phyloP scores from a whole-genome alignment of 2,113 vertebrate species.

The Actenoides lindsayi region DNA sequence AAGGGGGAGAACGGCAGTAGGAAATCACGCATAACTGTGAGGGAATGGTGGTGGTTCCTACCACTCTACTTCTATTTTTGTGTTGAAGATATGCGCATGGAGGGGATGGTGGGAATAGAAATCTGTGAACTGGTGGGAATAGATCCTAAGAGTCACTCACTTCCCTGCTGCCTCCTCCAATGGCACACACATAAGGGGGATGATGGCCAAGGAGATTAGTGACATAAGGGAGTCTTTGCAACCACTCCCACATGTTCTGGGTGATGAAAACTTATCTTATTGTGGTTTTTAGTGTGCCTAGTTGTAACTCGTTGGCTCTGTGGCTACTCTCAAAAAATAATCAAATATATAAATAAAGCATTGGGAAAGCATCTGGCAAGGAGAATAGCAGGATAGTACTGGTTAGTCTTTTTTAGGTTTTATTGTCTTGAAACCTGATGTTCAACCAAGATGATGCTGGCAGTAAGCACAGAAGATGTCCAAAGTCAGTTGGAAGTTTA shows the following conservation, averaged over 20 bases:
- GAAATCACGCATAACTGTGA: neutral
- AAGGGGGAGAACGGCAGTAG: neutral
- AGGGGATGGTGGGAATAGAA: neutral
- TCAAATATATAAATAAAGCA: rapidly evolving
- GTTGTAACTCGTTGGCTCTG: neutral
- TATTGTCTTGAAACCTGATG: neutral
- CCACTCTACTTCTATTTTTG: neutral
- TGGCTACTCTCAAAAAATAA: neutral
- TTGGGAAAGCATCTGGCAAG: neutral
- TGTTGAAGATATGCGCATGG: neutral
- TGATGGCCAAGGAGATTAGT: neutral
- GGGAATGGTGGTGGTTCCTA: neutral
- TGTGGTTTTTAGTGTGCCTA: neutral
- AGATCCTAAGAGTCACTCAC: neutral
- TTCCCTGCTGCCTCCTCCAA: neutral
- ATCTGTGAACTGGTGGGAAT: neutral
- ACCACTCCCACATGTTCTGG: neutral
- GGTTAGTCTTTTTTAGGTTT: neutral
- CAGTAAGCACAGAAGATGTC: neutral
- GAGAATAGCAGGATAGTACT: neutral
- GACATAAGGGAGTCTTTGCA: neutral
- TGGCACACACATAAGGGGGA: neutral
- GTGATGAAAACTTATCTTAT: neutral
- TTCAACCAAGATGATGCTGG: neutral
- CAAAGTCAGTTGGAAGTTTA: neutral